Evolutionary conservation across 2,797 vertebrate species (phyloP), one percentile per base, ranked within the genome.

Genomic region (Rhabdomys pumilio): DNA sequence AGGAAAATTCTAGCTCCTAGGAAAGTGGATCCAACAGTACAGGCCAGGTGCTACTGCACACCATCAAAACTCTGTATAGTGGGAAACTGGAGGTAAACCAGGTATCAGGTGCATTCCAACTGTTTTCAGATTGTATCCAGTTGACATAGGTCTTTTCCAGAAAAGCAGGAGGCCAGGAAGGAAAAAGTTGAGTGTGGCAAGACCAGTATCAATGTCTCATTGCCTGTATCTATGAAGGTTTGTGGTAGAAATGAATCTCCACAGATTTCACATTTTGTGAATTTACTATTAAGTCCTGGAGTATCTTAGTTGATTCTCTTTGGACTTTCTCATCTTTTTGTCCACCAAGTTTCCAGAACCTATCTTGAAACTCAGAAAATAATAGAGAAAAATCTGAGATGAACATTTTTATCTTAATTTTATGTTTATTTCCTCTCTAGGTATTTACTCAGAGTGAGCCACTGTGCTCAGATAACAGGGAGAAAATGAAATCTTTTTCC

Each of bases 361-460:
- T 47, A 53, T 41, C 65, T 81, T 41, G 17, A 83, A 72, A 63
- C 17, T 92, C 84, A 44, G 26, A 59, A 29, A 93, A 63, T 29
- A 91, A 85, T n/a, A 76, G 3, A 57, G 63, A 72, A 17, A 34
- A n/a, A 77, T 84, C 24, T 83, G 80, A 84, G 53, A 44, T 38
- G n/a, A 89, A 87, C 31, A 38, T 89, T 89, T 34, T 83, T 55
- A 75, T 10, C 81, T 94, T 19, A 86, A 67, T 76, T 22, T 95
- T 50, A 38, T 44, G 22, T 90, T 93, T 10, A 31, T 67, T 75
- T 86, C 41, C 41, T 81, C 53, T 86, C 50, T 3, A 38, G 83
- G 53, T 76, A 87, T 87, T 91, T 81, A 61, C 63, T 29, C 55
- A 57, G 93, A 84, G 11, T 82, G 91, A 92, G 79, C 59, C 53